Conservation (phyloP, 2,797 vertebrate species). For the Bryconaethiops microstoma region DNA sequence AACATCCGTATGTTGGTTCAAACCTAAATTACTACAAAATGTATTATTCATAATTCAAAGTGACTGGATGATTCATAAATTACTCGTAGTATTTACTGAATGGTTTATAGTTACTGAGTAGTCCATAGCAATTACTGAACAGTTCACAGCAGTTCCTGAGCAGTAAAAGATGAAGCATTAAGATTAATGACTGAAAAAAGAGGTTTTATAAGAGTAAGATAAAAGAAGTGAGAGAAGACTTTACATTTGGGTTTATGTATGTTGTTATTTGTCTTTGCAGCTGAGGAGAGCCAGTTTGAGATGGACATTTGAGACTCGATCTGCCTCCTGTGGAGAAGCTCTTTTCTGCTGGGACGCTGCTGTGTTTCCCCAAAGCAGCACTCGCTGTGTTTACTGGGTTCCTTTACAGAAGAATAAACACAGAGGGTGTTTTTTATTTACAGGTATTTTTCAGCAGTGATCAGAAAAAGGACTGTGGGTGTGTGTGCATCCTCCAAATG, state of each 20-base stretch:
- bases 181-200: too few relatives aligned
- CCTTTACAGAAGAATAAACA: constrained; percentile 50
- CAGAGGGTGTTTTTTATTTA: constrained; percentile 47
- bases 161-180: too few relatives aligned
- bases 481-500: constrained; percentile 65
- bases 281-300: constrained; percentile 84
- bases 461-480: constrained; percentile 53
- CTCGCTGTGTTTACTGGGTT: constrained; percentile 63
- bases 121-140: too few relatives aligned
- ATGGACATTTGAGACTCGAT: constrained; percentile 82
- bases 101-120: too few relatives aligned
- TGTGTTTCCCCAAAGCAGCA: constrained; percentile 66
- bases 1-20: too few relatives aligned
- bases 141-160: too few relatives aligned
- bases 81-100: too few relatives aligned
- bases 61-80: too few relatives aligned
- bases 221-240: background rate
- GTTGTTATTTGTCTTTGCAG: constrained; percentile 27
- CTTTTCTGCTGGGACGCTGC: constrained; percentile 62
- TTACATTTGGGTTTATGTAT: background rate
- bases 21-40: too few relatives aligned
- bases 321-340: constrained; percentile 79
- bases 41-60: too few relatives aligned
- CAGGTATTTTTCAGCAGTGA: constrained; percentile 41
- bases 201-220: background rate